Evolutionary conservation across 1,140 invertebrate genomes (phyloP).

Genomic region (Aphidius ervi): DNA sequence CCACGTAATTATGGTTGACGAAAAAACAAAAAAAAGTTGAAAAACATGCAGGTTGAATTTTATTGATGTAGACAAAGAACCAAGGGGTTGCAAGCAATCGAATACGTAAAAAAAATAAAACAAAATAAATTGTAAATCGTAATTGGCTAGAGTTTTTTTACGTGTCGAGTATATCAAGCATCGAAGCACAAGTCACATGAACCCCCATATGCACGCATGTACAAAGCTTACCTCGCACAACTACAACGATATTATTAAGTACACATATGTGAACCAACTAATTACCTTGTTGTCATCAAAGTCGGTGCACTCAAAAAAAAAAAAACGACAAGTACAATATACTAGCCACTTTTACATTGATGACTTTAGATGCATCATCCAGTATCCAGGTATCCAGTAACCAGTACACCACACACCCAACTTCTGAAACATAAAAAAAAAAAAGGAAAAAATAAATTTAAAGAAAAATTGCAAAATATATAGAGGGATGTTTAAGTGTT

Average conservation of each 20-base stretch:
- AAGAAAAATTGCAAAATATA: background rate
- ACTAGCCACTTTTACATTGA: slow-evolving; percentile 35
- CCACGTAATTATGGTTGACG: too few relatives aligned
- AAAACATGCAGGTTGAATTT: background rate
- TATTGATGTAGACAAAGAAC: slow-evolving; percentile 12
- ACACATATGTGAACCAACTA: slow-evolving; percentile 37
- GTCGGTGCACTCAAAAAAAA: slow-evolving; percentile 12
- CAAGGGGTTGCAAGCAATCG: slow-evolving; percentile 7
- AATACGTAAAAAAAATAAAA: slow-evolving; percentile 10
- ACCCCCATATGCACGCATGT: background rate
- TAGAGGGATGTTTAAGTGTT: slow-evolving; percentile 13
- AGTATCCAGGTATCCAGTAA: too few relatives aligned
- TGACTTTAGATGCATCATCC: slow-evolving; percentile 31
- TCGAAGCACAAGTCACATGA: background rate
- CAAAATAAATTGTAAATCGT: background rate
- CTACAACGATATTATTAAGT: slow-evolving; percentile 36
- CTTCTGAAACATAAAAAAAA: slow-evolving; percentile 14
- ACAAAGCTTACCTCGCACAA: background rate
- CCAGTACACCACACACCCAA: background rate
- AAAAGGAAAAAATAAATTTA: slow-evolving; percentile 5
- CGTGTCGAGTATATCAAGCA: too few relatives aligned
- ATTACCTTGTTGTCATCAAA: slow-evolving; percentile 43
- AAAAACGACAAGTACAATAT: slow-evolving; percentile 23
- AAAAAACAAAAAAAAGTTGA: too few relatives aligned
- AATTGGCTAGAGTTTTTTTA: slow-evolving; percentile 1